Evolutionary conservation across 2,113 vertebrate genomes (phyloP), one percentile per base, ranked within the genome.

Genomic region (Scartelaos histophorus): DNA sequence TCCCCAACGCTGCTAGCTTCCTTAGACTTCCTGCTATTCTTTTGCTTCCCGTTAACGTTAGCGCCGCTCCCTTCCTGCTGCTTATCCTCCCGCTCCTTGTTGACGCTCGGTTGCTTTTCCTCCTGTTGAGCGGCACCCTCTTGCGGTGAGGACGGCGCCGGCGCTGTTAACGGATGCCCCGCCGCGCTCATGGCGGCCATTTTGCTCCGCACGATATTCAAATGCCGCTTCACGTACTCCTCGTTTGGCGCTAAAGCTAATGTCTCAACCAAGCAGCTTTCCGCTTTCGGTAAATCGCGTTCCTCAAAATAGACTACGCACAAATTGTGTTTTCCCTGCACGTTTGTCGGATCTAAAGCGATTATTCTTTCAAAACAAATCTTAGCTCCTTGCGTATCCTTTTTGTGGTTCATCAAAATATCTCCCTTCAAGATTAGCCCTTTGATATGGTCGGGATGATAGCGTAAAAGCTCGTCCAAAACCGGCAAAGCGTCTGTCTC

Each of bases 291-390:
- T 71, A 99, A 92, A 83, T 99, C 95, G 2, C 94, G 93, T 78
- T 99, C 97, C 90, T 99, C 98, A 0, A 98, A 99, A 90, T 98
- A 97, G 71, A 99, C 98, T 65, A 99, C 97, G 72, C 97, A 99
- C 74, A 99, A 87, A 86, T 99, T 99, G 85, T 99, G 98, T 80
- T 98, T 98, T 45, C 96, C 97, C 85, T 99, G 98, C 10, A 98
- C 96, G 10, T 99, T 98, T 73, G 78, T 91, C 70, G 97, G 97
- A 88, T 99, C 97, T 83, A 96, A 92, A 71, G 89, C 84, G 67
- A 99, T 64, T 80, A 99, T 99, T 74, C 92, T 95, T 88, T 98
- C 92, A 76, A 99, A 99, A 90, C 97, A 98, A 19, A 64, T 89
- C 70, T 96, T 97, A 17, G 98, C 97, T 7, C 97, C 97, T 2